Evolutionary conservation across 2,113 vertebrate genomes (phyloP).

Genomic region (Amphilophus citrinellus): DNA sequence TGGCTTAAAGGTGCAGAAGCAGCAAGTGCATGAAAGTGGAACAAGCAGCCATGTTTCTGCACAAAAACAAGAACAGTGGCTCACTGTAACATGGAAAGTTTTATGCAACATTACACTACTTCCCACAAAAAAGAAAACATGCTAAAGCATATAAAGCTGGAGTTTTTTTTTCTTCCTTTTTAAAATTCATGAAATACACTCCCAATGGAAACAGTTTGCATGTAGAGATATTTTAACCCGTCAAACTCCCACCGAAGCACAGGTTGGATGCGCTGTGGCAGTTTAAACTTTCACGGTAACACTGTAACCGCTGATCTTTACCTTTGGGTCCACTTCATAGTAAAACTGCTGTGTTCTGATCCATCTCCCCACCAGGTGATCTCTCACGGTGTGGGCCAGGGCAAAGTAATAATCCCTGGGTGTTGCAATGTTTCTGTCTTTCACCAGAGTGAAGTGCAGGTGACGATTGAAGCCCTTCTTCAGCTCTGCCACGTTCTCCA

Average conservation of each 20-base stretch:
- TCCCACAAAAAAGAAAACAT: background rate
- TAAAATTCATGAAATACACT: background rate
- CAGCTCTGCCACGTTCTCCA: slow-evolving; percentile 91
- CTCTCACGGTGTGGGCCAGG: slow-evolving; percentile 91
- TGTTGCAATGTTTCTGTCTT: slow-evolving; percentile 93
- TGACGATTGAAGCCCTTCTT: slow-evolving; percentile 94
- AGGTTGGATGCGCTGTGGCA: background rate
- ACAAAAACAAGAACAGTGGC: background rate
- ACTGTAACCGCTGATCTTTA: slow-evolving; percentile 46
- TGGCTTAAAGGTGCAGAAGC: background rate
- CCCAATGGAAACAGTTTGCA: background rate
- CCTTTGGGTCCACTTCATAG: slow-evolving; percentile 93
- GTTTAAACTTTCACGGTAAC: background rate
- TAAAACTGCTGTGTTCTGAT: slow-evolving; percentile 95
- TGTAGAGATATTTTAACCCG: background rate
- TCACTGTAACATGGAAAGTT: background rate
- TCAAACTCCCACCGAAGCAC: background rate
- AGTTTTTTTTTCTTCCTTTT: background rate
- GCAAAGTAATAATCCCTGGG: slow-evolving; percentile 93
- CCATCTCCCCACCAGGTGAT: slow-evolving; percentile 95
- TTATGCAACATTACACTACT: slow-evolving; percentile 7
- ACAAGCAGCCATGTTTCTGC: background rate
- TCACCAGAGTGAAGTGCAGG: slow-evolving; percentile 95
- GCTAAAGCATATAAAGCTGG: background rate
- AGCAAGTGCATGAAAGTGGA: background rate